A percentile compares a stretch with the other conserved stretches of the same genome.
These are phyloP conservation scores for Tamias sibiricus DNA, from an alignment of 2,113 vertebrate genomes.

Conservation along the genomic window DNA sequence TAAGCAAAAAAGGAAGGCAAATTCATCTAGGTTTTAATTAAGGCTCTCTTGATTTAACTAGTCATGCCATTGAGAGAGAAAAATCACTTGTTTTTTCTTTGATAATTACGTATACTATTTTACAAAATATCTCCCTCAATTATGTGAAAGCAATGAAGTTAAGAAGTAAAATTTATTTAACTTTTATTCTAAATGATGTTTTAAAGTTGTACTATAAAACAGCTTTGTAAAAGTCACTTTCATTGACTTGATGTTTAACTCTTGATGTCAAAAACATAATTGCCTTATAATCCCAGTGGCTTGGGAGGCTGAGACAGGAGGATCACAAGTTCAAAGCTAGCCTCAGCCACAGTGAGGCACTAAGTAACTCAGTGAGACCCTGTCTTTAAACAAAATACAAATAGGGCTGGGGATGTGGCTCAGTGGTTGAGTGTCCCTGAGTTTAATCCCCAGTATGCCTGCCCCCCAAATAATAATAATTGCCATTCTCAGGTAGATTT, in stretches of 20 bases:
- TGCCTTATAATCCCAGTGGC: neutral
- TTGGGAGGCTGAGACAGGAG: no score
- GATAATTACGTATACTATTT: neutral
- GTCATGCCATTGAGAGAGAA: neutral
- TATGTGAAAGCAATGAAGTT: neutral
- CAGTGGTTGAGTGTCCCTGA: no score
- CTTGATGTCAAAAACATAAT: constrained; percentile 14
- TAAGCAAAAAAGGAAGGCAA: neutral
- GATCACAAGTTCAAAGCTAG: no score
- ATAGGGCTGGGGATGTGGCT: no score
- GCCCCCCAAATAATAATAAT: no score
- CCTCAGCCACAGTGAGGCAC: no score
- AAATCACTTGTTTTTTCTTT: constrained; percentile 32
- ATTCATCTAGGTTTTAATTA: neutral
- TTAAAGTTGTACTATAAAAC: neutral
- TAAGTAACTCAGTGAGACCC: no score
- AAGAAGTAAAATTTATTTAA: neutral
- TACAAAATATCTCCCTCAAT: neutral
- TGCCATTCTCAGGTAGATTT: neutral
- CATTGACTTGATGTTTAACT: constrained; percentile 17
- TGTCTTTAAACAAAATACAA: no score
- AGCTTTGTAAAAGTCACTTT: neutral
- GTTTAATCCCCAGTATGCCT: fast-evolving
- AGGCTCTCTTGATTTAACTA: constrained; percentile 2
- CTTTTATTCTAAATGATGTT: neutral